Evolutionary conservation across 2,113 vertebrate species (phyloP).

Genomic region (Chauna torquata): DNA sequence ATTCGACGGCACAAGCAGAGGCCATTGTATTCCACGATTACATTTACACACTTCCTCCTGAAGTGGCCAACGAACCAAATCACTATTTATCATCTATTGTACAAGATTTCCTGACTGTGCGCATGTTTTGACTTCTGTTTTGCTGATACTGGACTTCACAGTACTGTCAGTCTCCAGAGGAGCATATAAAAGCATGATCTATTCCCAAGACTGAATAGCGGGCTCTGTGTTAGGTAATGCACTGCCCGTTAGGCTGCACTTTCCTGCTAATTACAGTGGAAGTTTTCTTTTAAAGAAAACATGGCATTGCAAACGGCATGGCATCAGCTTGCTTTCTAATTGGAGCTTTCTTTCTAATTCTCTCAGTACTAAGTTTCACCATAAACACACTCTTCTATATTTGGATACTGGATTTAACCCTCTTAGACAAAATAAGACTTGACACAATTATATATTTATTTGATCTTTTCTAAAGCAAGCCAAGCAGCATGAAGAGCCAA

Average conservation of each 20-base stretch:
- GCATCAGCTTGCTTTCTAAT: conserved; percentile 47
- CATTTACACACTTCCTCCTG: conserved; percentile 14
- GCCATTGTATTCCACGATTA: conserved; percentile 28
- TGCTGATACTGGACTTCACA: conserved; percentile 45
- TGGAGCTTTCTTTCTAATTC: conserved; percentile 34
- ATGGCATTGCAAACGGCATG: conserved; percentile 37
- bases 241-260: conserved; percentile 6
- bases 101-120: conserved; percentile 50
- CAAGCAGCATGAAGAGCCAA: conserved; percentile 44
- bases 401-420: conserved; percentile 35
- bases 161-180: conserved; percentile 8
- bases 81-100: conserved; percentile 54
- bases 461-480: conserved; percentile 60
- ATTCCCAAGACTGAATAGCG: conserved; percentile 1
- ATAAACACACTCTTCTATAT: conserved; percentile 55
- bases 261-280: conserved; percentile 53
- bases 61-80: conserved; percentile 10
- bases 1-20: neutral
- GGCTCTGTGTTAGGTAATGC: conserved; percentile 20
- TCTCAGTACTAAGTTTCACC: conserved; percentile 13
- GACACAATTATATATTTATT: conserved; percentile 61
- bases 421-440: conserved; percentile 45
- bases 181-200: conserved; percentile 30
- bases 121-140: conserved; percentile 51
- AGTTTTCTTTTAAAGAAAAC: conserved; percentile 55